Conservation (phyloP, 1,140 invertebrate species). For the Drosophila equinoxialis region DNA sequence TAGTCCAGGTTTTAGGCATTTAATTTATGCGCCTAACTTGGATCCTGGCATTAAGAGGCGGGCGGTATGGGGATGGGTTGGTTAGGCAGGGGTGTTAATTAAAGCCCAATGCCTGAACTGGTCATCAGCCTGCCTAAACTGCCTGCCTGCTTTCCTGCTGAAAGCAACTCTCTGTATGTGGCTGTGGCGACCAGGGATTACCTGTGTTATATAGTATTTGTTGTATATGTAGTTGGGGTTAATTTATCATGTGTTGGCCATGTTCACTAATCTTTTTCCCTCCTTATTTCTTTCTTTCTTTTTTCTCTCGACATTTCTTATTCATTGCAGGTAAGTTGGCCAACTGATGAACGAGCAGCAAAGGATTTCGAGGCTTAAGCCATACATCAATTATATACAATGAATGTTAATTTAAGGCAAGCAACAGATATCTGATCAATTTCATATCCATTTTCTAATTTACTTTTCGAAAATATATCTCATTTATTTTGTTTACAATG, state of each 20-base stretch:
- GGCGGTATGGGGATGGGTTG: not conserved
- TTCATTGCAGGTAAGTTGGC: constrained; percentile 13
- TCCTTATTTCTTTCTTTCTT: not conserved
- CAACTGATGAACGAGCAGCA: not conserved
- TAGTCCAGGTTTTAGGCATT: constrained; percentile 44
- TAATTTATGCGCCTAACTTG: constrained; percentile 62
- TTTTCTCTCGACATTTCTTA: constrained; percentile 7
- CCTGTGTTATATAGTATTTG: not conserved
- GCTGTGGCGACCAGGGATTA: not conserved
- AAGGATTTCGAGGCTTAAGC: constrained; percentile 2
- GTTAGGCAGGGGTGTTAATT: not conserved
- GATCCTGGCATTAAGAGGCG: not conserved
- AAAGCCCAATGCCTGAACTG: constrained; percentile 1
- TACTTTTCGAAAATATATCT: too few relatives aligned
- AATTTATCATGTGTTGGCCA: constrained; percentile 11
- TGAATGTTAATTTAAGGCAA: constrained; percentile 8
- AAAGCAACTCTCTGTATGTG: not conserved
- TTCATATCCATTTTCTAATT: too few relatives aligned
- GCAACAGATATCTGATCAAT: too few relatives aligned
- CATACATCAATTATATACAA: constrained; percentile 12
- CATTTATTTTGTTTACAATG: too few relatives aligned
- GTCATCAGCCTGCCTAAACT: too few relatives aligned
- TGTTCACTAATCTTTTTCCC: not conserved
- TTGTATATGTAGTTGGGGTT: constrained; percentile 2
- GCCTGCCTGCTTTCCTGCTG: not conserved